Base-by-base conservation (phyloP, 2,797 vertebrate genomes). In the Ptychobarbus kaznakovi region DNA sequence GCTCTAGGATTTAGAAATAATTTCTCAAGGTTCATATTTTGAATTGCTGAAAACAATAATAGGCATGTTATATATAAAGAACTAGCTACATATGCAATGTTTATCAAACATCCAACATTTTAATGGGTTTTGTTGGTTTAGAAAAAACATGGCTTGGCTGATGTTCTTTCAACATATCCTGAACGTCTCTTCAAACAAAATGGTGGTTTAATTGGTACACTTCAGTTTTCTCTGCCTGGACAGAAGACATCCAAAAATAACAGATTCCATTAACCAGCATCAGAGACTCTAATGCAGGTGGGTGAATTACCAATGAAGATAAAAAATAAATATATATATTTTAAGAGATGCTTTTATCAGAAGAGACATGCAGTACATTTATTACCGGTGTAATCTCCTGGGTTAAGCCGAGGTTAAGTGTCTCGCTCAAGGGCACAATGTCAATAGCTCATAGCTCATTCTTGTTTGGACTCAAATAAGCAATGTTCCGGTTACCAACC, bases 331-430 rank as follows among this genome's bases (percentile, higher is more conserved):
- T 32, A 10, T n/a, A n/a, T n/a, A 18, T 51, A 51, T 35, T 13
- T 53, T 20, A 51, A 51, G 32, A 61, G 40, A 25, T 8, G 7
- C 38, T 63, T 32, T 79, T 32, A 79, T 65, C 77, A 15, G 40
- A 65, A 58, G 28, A 46, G 40, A 61, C 0, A 8, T 65, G 32
- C 61, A 68, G 78, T 32, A 35, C 61, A 68, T 61, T 80, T 49
- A 66, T 80, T 80, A 66, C 42, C 13, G 6, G 25, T 2, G 15
- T 20, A 68, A 63, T 78, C 76, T 42, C 76, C 22, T 42, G 56
- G 38, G 56, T 61, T 42, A 78, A 78, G 35, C 38, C 28, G 56
- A 61, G 76, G 61, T 68, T 80, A 66, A 46, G 42, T 66, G 61
- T 46, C 25, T 44, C 11, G 15, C 42, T 66, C 40, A 35, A 80